Conservation (phyloP, 2,888 invertebrate genomes). For the Lepidocyrtinus sp. region DNA sequence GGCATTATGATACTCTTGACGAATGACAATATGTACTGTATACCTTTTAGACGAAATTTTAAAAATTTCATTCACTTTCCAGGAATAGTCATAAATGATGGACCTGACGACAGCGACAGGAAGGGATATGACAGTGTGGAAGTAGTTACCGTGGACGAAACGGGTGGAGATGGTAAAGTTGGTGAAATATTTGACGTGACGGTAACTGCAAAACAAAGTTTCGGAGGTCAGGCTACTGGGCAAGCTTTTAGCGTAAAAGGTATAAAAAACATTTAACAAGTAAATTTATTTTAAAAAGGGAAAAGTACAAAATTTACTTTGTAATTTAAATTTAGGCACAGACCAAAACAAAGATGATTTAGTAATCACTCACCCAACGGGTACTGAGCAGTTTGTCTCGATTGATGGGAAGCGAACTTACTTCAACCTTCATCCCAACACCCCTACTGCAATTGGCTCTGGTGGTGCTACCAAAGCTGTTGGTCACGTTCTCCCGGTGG, state of each 20-base stretch:
- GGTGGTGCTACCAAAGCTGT: constrained; percentile 64
- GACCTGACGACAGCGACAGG: constrained; percentile 75
- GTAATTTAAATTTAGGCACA: not conserved
- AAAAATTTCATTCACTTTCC: constrained; percentile 72
- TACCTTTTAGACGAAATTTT: too few species aligned
- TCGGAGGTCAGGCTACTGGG: constrained; percentile 76
- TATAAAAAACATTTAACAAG: constrained; percentile 68
- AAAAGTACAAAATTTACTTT: not conserved
- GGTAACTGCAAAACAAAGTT: constrained; percentile 89
- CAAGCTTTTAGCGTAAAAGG: constrained; percentile 76
- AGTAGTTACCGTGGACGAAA: constrained; percentile 73
- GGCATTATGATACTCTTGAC: too few species aligned
- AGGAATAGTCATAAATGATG: constrained; percentile 89
- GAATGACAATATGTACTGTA: too few species aligned
- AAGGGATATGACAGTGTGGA: constrained; percentile 72
- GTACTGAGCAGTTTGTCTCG: constrained; percentile 89
- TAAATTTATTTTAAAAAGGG: not conserved
- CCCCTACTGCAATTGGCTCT: constrained; percentile 72
- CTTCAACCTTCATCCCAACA: constrained; percentile 80
- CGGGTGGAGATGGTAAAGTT: constrained; percentile 54
- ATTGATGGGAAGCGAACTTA: constrained; percentile 93
- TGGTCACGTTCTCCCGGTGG: constrained; percentile 55
- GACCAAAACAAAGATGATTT: constrained; percentile 72
- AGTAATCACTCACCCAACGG: constrained; percentile 83
- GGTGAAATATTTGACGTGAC: constrained; percentile 89